phyloP scores from a whole-genome alignment of 2,113 vertebrate species.

The Emydocephalus ijimae region DNA sequence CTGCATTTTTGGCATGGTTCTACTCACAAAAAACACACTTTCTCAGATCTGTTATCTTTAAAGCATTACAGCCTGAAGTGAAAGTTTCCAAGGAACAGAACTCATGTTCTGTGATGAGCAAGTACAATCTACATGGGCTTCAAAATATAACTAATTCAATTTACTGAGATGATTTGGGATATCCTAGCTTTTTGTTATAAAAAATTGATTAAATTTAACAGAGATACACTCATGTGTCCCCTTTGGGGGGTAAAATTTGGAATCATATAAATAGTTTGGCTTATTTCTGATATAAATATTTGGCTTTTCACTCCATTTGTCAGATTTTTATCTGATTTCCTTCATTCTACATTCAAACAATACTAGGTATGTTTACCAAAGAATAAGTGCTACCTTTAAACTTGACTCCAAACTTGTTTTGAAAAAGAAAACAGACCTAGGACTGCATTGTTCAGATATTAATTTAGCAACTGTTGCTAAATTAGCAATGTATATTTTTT shows the following conservation, averaged over 20 bases:
- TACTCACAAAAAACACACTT: slow-evolving; percentile 1
- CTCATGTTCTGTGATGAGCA: background rate
- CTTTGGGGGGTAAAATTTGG: background rate
- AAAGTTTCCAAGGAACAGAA: background rate
- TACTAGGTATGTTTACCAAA: background rate
- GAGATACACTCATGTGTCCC: background rate
- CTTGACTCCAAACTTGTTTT: background rate
- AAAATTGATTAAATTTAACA: background rate
- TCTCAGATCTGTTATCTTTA: slow-evolving; percentile 6
- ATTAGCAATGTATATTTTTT: background rate
- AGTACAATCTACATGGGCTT: slow-evolving; percentile 39
- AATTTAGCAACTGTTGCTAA: background rate
- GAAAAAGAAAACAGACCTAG: background rate
- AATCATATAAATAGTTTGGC: background rate
- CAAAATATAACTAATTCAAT: slow-evolving; percentile 34
- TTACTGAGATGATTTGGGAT: slow-evolving; percentile 20
- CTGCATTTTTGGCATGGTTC: background rate
- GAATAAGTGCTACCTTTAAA: background rate
- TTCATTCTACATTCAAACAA: background rate
- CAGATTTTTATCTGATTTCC: background rate
- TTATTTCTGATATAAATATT: background rate
- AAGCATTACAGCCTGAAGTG: background rate
- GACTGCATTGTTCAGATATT: background rate
- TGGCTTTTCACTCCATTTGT: background rate
- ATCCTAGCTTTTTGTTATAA: background rate